Evolutionary conservation across 2,888 invertebrate genomes (phyloP).

Genomic region (Macaria notata): DNA sequence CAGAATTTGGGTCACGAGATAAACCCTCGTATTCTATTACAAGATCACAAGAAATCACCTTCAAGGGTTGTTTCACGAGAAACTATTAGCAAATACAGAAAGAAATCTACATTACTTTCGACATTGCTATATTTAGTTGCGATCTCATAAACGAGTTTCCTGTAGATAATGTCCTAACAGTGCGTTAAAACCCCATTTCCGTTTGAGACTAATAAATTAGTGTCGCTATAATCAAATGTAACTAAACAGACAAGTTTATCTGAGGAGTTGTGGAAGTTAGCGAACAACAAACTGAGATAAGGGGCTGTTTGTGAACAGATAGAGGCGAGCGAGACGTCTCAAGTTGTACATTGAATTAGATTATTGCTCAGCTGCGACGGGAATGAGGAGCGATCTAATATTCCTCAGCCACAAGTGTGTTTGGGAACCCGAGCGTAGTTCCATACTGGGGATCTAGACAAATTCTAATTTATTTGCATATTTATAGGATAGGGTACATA

Average conservation of each 20-base stretch:
- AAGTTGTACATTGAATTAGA: constrained; percentile 19
- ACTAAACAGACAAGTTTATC: constrained; percentile 23
- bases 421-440: no score
- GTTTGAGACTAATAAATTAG: constrained; percentile 19
- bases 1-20: constrained; percentile 6
- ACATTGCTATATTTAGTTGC: background rate
- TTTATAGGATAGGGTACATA: no score
- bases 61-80: background rate
- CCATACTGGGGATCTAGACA: no score
- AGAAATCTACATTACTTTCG: background rate
- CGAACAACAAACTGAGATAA: constrained; percentile 24
- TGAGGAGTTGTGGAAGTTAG: constrained; percentile 19
- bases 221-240: constrained; percentile 18
- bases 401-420: background rate
- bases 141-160: constrained; percentile 6
- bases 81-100: background rate
- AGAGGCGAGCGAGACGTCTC: constrained; percentile 15
- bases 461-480: no score
- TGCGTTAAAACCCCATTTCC: constrained; percentile 18
- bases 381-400: constrained; percentile 10
- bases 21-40: constrained; percentile 9
- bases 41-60: background rate
- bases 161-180: constrained; percentile 11
- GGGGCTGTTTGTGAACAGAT: constrained; percentile 18
- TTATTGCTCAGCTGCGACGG: constrained; percentile 17